Conservation (phyloP, 2,888 invertebrate genomes). For the Callinectes sapidus region DNA sequence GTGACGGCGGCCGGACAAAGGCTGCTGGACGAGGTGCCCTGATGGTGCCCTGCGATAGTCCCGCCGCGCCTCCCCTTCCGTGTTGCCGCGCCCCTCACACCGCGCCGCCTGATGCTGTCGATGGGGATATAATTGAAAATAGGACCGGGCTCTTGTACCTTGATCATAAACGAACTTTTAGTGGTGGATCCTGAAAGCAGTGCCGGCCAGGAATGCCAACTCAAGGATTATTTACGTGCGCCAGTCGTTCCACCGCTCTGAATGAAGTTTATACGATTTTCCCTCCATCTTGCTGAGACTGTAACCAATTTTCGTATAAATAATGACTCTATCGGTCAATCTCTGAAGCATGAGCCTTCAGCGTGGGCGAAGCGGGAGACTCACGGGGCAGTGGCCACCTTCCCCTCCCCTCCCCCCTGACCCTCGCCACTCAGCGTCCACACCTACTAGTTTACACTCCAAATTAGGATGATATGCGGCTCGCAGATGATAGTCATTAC, state of each 20-base stretch:
- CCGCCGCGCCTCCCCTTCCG: constrained; percentile 56
- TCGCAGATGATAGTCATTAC: constrained; percentile 60
- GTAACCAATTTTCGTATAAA: constrained; percentile 62
- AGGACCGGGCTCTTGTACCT: constrained; percentile 63
- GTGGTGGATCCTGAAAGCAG: constrained; percentile 53
- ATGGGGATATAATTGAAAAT: constrained; percentile 69
- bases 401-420: constrained; percentile 41
- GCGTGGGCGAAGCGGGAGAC: constrained; percentile 39
- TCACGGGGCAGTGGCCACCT: constrained; percentile 37
- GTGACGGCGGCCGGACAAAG: constrained; percentile 55
- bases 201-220: constrained; percentile 54
- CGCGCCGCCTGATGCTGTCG: constrained; percentile 56
- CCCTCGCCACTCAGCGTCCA: constrained; percentile 48
- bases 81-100: constrained; percentile 56
- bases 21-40: constrained; percentile 38
- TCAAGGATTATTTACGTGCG: constrained; percentile 61
- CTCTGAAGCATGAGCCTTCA: constrained; percentile 50
- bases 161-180: constrained; percentile 63
- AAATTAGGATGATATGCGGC: constrained; percentile 61
- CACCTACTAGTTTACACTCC: constrained; percentile 56
- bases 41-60: constrained; percentile 54
- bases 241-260: constrained; percentile 54
- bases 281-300: constrained; percentile 42
- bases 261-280: constrained; percentile 62
- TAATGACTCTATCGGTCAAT: constrained; percentile 68